Conservation (phyloP, 1,140 invertebrate genomes). For the Vollenhovia emeryi region DNA sequence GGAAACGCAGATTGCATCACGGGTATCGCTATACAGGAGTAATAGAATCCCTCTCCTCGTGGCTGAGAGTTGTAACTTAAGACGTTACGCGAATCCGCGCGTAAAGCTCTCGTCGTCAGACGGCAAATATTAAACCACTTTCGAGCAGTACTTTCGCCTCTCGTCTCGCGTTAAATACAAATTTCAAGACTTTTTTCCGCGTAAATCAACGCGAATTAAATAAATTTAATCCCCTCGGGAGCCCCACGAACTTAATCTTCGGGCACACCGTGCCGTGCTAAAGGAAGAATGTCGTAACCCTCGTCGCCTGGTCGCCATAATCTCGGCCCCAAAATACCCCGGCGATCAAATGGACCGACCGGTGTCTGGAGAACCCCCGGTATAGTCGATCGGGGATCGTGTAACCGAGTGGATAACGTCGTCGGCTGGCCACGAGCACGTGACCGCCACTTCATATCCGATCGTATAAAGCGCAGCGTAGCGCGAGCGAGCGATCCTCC, state of each 20-base stretch:
- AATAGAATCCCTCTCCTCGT: conserved; percentile 12
- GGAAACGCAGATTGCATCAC: conserved; percentile 57
- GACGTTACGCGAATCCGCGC: background rate
- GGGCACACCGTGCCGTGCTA: background rate
- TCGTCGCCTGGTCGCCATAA: background rate
- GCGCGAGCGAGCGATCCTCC: conserved; percentile 38
- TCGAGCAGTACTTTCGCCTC: background rate
- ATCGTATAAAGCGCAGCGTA: conserved; percentile 66
- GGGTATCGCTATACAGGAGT: background rate
- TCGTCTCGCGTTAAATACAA: background rate
- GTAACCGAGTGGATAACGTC: conserved; percentile 59
- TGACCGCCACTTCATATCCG: conserved; percentile 75
- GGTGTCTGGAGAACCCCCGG: conserved; percentile 24
- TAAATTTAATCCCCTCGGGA: background rate
- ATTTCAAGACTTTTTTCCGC: background rate
- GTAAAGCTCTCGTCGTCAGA: background rate
- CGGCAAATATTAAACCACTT: conserved; percentile 12
- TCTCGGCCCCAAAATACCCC: conserved; percentile 26
- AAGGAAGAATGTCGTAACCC: background rate
- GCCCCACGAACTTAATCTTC: background rate
- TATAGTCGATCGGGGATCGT: conserved; percentile 39
- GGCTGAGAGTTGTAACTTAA: background rate
- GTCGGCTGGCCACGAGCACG: conserved; percentile 59
- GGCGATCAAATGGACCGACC: conserved; percentile 32
- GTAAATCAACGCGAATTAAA: background rate